phyloP scores from a whole-genome alignment of 2,113 vertebrate genomes.

The Petrocephalus microphthalmus region DNA sequence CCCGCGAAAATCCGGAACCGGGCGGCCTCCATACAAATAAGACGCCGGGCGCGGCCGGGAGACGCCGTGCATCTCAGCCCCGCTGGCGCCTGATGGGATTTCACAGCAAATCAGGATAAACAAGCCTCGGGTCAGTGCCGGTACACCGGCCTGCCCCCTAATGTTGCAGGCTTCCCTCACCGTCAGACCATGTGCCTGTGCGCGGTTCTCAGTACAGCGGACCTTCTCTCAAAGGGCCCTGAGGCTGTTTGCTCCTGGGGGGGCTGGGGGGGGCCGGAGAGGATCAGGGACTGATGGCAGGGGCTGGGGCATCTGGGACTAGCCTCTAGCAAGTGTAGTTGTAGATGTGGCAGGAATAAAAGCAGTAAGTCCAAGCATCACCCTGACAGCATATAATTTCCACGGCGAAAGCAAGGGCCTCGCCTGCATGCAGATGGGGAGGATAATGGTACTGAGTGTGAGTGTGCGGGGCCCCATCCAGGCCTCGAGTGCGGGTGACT shows the following conservation, averaged over 20 bases:
- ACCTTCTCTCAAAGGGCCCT: background rate
- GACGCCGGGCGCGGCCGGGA: background rate
- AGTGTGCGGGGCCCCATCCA: background rate
- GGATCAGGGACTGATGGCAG: background rate
- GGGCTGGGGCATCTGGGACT: background rate
- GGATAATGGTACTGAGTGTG: background rate
- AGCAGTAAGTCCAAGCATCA: slow-evolving; percentile 43
- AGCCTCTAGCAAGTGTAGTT: slow-evolving; percentile 36
- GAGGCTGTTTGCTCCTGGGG: background rate
- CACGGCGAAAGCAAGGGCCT: slow-evolving; percentile 31
- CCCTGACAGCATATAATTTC: slow-evolving; percentile 42
- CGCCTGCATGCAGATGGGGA: slow-evolving; percentile 23
- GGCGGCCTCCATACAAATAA: slow-evolving; percentile 8
- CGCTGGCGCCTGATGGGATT: background rate
- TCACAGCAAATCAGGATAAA: slow-evolving; percentile 2
- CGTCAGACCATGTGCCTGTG: background rate
- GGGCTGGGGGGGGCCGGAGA: background rate
- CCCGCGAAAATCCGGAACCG: slow-evolving; percentile 4
- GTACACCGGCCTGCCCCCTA: background rate
- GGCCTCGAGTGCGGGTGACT: background rate
- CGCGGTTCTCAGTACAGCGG: background rate
- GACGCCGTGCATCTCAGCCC: background rate
- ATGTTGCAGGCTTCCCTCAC: background rate
- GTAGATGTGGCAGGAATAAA: slow-evolving; percentile 37
- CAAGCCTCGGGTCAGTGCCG: background rate